Evolutionary conservation across 2,797 vertebrate genomes (phyloP).

Genomic region (Platyrinchus mystaceus): DNA sequence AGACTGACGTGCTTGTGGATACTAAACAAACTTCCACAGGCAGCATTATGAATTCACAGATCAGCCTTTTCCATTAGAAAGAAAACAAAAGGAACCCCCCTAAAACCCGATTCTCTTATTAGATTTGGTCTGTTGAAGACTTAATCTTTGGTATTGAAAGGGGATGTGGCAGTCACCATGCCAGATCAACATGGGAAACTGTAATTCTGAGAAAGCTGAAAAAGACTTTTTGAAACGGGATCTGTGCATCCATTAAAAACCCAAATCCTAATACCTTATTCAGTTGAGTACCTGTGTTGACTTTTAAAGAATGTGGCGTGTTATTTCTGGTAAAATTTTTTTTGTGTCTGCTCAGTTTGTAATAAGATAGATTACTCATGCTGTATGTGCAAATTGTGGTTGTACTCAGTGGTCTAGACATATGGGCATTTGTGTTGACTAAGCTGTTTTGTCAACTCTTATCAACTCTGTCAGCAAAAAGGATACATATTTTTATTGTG

Average conservation of each 20-base stretch:
- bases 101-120: background rate
- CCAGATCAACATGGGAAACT: background rate
- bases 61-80: background rate
- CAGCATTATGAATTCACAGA: background rate
- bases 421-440: conserved; percentile 55
- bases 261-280: background rate
- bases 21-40: background rate
- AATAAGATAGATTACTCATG: conserved; percentile 53
- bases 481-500: background rate
- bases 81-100: background rate
- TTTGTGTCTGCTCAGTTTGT: conserved; percentile 59
- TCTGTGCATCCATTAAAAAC: background rate
- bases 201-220: background rate
- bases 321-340: background rate
- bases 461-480: conserved; percentile 36
- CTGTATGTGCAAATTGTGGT: conserved; percentile 48
- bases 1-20: background rate
- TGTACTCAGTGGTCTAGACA: conserved; percentile 52
- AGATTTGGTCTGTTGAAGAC: background rate
- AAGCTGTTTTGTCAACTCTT: conserved; percentile 20
- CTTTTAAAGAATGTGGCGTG: background rate
- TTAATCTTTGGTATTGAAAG: background rate
- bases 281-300: background rate
- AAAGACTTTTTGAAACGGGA: background rate
- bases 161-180: background rate